Evolutionary conservation across 2,113 vertebrate genomes (phyloP).

Genomic region (Dasyurus viverrinus): DNA sequence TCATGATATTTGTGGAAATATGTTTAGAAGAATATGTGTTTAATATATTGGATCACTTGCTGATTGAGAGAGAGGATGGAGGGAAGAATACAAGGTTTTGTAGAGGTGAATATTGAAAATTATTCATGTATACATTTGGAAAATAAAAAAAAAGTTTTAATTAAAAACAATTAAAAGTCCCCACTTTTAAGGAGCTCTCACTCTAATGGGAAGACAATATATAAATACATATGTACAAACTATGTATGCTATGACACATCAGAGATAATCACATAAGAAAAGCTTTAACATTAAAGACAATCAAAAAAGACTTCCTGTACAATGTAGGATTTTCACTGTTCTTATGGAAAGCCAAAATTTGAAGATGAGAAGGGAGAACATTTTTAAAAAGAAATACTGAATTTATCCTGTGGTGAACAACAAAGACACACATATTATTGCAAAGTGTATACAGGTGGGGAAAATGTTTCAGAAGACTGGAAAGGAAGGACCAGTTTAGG

Average conservation of each 20-base stretch:
- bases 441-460: background rate
- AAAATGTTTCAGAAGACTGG: background rate
- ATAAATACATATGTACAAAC: background rate
- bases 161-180: background rate
- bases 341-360: background rate
- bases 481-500: background rate
- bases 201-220: background rate
- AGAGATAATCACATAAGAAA: background rate
- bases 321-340: background rate
- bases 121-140: too few relatives aligned
- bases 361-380: background rate
- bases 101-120: too few relatives aligned
- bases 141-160: too few relatives aligned
- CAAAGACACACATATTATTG: background rate
- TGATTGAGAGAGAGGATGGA: too few relatives aligned
- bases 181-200: background rate
- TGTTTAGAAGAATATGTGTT: too few relatives aligned
- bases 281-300: background rate
- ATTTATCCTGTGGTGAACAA: background rate
- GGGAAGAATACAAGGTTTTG: too few relatives aligned
- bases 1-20: too few relatives aligned
- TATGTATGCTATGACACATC: background rate
- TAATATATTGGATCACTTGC: too few relatives aligned
- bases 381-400: background rate
- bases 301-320: background rate